Evolutionary conservation across 2,888 invertebrate genomes (phyloP), one percentile per base, ranked within the genome.

Genomic region (Eumacrocentrus americanus): DNA sequence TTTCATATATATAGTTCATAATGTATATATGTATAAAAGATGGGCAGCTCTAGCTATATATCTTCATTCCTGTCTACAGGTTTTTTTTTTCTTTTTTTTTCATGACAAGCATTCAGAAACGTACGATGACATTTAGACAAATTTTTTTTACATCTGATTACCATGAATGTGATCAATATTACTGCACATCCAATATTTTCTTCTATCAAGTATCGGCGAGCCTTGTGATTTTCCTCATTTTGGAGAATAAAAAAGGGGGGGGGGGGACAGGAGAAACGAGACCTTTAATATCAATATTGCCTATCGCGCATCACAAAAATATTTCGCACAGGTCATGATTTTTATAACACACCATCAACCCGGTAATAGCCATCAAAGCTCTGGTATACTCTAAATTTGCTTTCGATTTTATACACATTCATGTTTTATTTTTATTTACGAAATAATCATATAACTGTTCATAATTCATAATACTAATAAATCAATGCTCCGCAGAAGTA

Each of bases 401-500:
- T 58, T 56, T 53, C 53, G 40, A 44, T 57, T 60, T 48, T 47
- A 54, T 64, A 42, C 62, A 57, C 51, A 46, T 57, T 63, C 65
- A 65, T 72, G 67, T 64, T 69, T 65, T 66, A 70, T 68, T 67
- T 72, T 70, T 52, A 72, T 68, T 63, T 59, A 62, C 66, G 69
- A 67, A 29, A 64, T 68, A 66, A 69, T 44, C 29, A 47, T 66
- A 64, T 61, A 66, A 61, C 62, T 59, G 58, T 63, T 62, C 5
- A 29, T 29, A 29, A 29, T 29, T 67, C 25, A 63, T 66, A 64
- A 58, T 72, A 72, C 68, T 67, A 72, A 72, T 29, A 71, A 72
- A 72, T 72, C 73, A 75, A 76, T 69, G 72, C 66, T 69, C 71
- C 73, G 74, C 70, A 70, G 69, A 73, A 70, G 70, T 71, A 70